Evolutionary conservation across 2,888 invertebrate species (phyloP).

Genomic region (Cerceris rybyensis): DNA sequence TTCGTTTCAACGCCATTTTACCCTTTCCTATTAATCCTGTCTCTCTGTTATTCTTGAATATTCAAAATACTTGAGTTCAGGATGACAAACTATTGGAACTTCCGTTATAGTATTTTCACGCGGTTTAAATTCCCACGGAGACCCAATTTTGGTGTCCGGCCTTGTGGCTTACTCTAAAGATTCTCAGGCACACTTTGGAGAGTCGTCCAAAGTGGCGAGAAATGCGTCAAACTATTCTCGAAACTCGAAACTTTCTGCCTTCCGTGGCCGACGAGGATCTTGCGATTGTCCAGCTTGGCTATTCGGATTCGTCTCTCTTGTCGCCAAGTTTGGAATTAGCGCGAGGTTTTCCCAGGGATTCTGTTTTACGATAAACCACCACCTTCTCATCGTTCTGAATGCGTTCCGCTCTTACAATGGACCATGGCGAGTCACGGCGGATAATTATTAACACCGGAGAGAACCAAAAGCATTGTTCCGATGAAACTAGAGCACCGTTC

Average conservation of each 20-base stretch:
- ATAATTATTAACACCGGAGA: slow-evolving; percentile 15
- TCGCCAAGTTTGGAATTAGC: slow-evolving; percentile 44
- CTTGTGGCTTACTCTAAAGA: slow-evolving; percentile 53
- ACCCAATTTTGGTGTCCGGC: background rate
- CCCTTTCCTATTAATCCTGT: too few species aligned
- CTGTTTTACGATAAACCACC: slow-evolving; percentile 20
- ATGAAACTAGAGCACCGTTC: background rate
- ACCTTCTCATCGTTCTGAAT: slow-evolving; percentile 7
- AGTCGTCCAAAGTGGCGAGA: slow-evolving; percentile 17
- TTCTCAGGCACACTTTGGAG: slow-evolving; percentile 34
- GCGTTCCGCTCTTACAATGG: slow-evolving; percentile 20
- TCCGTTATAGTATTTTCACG: slow-evolving; percentile 41
- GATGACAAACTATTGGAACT: slow-evolving; percentile 34
- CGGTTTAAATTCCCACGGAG: slow-evolving; percentile 44
- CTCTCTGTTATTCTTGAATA: background rate
- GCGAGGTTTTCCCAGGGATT: slow-evolving; percentile 35
- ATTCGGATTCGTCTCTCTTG: slow-evolving; percentile 32
- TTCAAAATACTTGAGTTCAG: background rate
- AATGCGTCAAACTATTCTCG: slow-evolving; percentile 54
- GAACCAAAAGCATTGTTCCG: background rate
- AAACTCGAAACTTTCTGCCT: slow-evolving; percentile 43
- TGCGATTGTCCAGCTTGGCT: slow-evolving; percentile 42
- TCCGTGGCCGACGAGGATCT: slow-evolving; percentile 13
- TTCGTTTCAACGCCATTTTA: too few species aligned
- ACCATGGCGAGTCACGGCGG: slow-evolving; percentile 6